These are phyloP conservation scores for Sminthurides bifidus DNA, from an alignment of 1,140 invertebrate species.

Conservation along the genomic window DNA sequence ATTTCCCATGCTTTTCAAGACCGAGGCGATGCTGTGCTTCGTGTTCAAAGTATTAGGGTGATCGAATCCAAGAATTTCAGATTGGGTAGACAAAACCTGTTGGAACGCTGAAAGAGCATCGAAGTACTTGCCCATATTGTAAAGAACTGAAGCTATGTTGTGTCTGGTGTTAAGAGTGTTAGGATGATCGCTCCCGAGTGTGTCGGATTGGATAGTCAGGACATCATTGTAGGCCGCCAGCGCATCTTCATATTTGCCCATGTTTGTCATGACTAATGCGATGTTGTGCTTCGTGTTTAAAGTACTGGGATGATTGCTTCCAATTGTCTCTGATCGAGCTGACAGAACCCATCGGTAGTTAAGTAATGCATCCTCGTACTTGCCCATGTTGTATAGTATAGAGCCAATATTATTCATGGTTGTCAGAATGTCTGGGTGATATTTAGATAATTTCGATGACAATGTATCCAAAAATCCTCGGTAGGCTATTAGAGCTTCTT, in stretches of 20 bases:
- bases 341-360: neutral
- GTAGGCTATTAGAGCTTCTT: neutral
- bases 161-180: conserved; percentile 17
- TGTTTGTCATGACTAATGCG: neutral
- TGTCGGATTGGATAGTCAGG: conserved; percentile 22
- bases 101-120: neutral
- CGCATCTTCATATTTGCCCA: conserved; percentile 30
- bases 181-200: conserved; percentile 26
- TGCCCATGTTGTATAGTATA: neutral
- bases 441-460: neutral
- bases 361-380: neutral
- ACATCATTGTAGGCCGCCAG: conserved; percentile 24
- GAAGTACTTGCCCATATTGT: neutral
- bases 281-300: neutral
- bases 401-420: neutral
- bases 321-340: too few relatives aligned
- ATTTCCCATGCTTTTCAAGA: neutral
- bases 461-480: neutral
- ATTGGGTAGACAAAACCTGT: conserved; percentile 8
- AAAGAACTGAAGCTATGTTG: conserved; percentile 22
- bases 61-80: conserved; percentile 7
- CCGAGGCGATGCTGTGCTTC: neutral
- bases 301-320: neutral
- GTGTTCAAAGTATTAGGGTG: neutral
- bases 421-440: neutral